phyloP scores from a whole-genome alignment of 2,797 vertebrate genomes.

The Cirrhinus molitorella region DNA sequence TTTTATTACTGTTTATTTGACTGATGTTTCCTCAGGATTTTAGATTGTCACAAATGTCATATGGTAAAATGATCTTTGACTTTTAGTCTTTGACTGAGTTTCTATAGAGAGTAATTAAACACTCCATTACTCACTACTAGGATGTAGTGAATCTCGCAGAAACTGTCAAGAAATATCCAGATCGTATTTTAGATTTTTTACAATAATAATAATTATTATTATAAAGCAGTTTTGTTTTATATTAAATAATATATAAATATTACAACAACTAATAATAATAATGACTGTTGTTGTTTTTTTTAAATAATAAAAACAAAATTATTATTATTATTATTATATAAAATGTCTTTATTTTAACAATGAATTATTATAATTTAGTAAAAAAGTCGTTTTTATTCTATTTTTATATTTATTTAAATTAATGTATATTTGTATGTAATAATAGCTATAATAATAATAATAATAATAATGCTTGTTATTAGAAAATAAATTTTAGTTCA shows the following conservation, averaged over 20 bases:
- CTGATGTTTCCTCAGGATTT: neutral
- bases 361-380: too few relatives aligned
- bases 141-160: neutral
- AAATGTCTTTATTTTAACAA: neutral
- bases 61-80: neutral
- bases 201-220: neutral
- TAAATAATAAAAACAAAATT: too few relatives aligned
- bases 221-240: neutral
- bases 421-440: too few relatives aligned
- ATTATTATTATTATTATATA: neutral
- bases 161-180: neutral
- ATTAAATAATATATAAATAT: neutral
- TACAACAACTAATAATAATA: neutral
- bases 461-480: too few relatives aligned
- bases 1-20: neutral
- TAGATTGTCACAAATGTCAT: neutral
- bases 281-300: neutral
- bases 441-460: too few relatives aligned
- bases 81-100: neutral
- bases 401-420: too few relatives aligned
- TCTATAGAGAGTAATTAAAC: neutral
- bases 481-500: too few relatives aligned
- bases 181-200: neutral
- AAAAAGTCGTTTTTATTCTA: too few relatives aligned
- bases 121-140: neutral